A percentile compares a stretch with the other conserved stretches of the same genome.
phyloP scores from a whole-genome alignment of 1,140 invertebrate genomes.

The Protaetia brevitarsis region DNA sequence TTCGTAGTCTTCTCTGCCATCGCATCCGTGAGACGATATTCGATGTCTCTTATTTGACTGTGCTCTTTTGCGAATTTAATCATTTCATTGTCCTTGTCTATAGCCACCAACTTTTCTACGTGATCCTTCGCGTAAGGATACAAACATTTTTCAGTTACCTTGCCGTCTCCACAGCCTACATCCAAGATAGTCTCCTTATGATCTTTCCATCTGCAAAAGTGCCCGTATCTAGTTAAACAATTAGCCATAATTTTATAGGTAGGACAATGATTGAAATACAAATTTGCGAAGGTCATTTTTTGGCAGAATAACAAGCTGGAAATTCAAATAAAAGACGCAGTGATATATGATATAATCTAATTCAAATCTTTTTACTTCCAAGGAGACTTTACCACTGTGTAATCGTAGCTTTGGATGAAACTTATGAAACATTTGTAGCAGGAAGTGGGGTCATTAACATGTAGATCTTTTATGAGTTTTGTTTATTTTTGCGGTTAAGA shows the following conservation, averaged over 20 bases:
- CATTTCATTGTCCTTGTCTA: not conserved
- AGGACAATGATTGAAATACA: not conserved
- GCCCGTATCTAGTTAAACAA: not conserved
- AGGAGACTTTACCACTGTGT: too few relatives aligned
- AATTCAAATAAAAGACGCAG: too few relatives aligned
- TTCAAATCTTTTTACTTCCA: too few relatives aligned
- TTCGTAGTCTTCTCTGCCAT: not conserved
- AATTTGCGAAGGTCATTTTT: not conserved
- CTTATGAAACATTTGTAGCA: too few relatives aligned
- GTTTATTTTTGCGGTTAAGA: too few relatives aligned
- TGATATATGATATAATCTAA: too few relatives aligned
- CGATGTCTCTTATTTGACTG: not conserved
- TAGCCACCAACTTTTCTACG: not conserved
- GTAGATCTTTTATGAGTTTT: too few relatives aligned
- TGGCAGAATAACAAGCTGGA: not conserved
- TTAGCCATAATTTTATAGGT: not conserved
- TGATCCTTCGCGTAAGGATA: not conserved
- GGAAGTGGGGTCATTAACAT: too few relatives aligned
- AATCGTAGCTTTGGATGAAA: too few relatives aligned
- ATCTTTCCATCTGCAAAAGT: not conserved
- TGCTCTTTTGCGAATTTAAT: not conserved
- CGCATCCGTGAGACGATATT: not conserved
- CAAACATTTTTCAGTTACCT: not conserved
- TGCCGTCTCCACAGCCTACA: not conserved
- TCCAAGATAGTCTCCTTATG: not conserved